Base-by-base conservation (phyloP, 2,797 vertebrate species). In the Semotilus atromaculatus region DNA sequence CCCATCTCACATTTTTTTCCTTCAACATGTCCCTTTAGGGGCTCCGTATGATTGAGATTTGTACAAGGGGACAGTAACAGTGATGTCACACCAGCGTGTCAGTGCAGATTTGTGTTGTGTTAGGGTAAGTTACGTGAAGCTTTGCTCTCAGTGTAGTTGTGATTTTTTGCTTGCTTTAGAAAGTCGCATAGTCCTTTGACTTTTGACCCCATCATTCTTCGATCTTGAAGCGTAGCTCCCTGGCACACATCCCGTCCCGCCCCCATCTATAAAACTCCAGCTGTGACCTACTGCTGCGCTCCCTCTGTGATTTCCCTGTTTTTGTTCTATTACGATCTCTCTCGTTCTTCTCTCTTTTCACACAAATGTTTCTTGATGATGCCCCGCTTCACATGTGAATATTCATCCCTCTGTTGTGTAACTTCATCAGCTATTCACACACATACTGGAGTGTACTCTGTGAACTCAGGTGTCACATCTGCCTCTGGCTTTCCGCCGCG, bases 41-140 rank as follows among this genome's bases (percentile, higher is more conserved):
- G 53, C 53, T 23, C 53, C 53, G 29, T 66, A 19, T 43, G 38
- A 71, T 83, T 80, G 29, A n/a, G 36, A n/a, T 70, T 51, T 84
- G 31, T 79, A 62, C 66, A 80, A 67, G n/a, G 16, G 51, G 68
- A 80, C 34, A 64, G 10, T 80, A 71, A 71, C 71, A 53, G 66
- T 81, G 83, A 83, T 62, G 29, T 84, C 82, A 83, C 62, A 60
- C 73, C 36, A 84, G 26, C 55, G 5, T 75, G 83, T 79, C 62
- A 26, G 72, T 85, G 36, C 72, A 43, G 58, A 60, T 87, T 76
- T 81, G 82, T 74, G 43, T n/a, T 45, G 72, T 60, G 72, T 68
- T 70, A 53, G 48, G 29, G 29, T 71, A 40, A 77, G 26, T 87
- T 31, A 48, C 62, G 58, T n/a, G 55, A 29, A 31, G 72, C 31